phyloP scores from a whole-genome alignment of 2,888 invertebrate species.

The Xanthorhoe designata region DNA sequence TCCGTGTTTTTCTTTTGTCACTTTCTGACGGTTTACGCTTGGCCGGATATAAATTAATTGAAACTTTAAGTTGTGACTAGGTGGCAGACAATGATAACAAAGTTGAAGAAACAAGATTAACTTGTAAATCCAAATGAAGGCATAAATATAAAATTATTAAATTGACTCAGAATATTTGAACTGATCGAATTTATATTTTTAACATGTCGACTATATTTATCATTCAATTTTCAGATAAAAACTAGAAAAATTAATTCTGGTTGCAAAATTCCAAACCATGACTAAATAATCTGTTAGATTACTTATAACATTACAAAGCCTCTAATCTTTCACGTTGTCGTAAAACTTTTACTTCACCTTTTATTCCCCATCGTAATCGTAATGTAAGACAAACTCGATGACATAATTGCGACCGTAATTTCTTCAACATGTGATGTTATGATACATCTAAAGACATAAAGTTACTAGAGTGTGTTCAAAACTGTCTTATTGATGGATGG shows the following conservation, averaged over 20 bases:
- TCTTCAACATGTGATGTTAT: constrained; percentile 38
- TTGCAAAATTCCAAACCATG: constrained; percentile 4
- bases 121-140: neutral
- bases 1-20: constrained; percentile 77
- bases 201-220: too few species aligned
- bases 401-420: constrained; percentile 57
- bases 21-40: constrained; percentile 63
- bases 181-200: too few species aligned
- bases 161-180: neutral
- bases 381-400: constrained; percentile 50
- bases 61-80: constrained; percentile 45
- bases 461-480: constrained; percentile 25
- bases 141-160: neutral
- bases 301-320: constrained; percentile 31
- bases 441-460: constrained; percentile 22
- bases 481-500: constrained; percentile 25
- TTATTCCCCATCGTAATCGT: constrained; percentile 33
- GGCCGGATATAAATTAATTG: constrained; percentile 62
- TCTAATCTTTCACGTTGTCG: constrained; percentile 35
- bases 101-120: constrained; percentile 9
- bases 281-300: constrained; percentile 29
- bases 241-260: too few species aligned
- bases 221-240: too few species aligned
- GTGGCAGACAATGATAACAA: constrained; percentile 20
- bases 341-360: constrained; percentile 33